These are phyloP conservation scores for Saxidomus purpurata DNA, from an alignment of 1,140 invertebrate genomes.

Conservation along the genomic window DNA sequence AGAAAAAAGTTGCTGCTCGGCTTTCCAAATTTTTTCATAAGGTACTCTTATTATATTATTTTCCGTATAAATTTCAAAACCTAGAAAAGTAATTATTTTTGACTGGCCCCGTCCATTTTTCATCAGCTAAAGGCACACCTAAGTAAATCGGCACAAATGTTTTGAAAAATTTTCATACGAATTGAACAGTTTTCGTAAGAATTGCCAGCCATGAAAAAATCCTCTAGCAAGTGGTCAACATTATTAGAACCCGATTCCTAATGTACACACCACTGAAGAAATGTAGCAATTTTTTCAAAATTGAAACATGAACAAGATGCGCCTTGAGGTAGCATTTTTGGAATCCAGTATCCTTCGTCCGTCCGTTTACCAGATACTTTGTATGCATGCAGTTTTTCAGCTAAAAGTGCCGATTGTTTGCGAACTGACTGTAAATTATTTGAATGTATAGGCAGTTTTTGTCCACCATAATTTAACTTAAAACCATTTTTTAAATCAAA, in stretches of 20 bases:
- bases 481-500: not conserved
- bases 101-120: not conserved
- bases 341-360: not conserved
- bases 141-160: not conserved
- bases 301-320: not conserved
- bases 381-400: not conserved
- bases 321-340: conserved; percentile 14
- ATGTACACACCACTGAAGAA: not conserved
- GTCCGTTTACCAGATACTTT: not conserved
- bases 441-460: not conserved
- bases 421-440: too few relatives aligned
- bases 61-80: not conserved
- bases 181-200: not conserved
- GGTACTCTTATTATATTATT: not conserved
- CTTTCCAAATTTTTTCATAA: too few relatives aligned
- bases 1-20: too few relatives aligned
- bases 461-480: not conserved
- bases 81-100: not conserved
- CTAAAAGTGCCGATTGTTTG: too few relatives aligned
- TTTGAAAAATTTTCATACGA: not conserved
- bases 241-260: not conserved
- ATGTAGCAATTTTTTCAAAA: conserved; percentile 11
- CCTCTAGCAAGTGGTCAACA: not conserved
- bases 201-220: not conserved
- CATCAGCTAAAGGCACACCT: not conserved